These are phyloP conservation scores for Macrotus californicus DNA, from an alignment of 2,113 vertebrate genomes.

Conservation along the genomic window DNA sequence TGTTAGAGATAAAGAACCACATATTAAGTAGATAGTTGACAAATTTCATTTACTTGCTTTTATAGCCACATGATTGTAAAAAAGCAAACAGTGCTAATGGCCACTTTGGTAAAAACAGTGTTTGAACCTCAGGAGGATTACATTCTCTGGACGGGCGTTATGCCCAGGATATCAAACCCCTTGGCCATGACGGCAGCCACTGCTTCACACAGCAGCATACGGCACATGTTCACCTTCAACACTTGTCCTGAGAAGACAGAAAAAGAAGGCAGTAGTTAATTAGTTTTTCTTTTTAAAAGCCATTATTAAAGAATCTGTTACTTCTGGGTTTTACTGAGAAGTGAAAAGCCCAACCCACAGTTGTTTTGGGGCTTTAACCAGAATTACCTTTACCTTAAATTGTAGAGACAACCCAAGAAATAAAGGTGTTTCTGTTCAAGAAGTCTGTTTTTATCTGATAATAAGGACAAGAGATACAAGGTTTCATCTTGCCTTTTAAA, in stretches of 20 bases:
- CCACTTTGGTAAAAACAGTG: slow-evolving; percentile 71
- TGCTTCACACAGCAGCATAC: slow-evolving; percentile 94
- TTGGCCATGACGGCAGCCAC: slow-evolving; percentile 93
- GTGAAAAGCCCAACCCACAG: background rate
- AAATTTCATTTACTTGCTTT: slow-evolving; percentile 63
- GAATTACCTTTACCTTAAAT: background rate
- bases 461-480: background rate
- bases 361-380: background rate
- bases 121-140: slow-evolving; percentile 67
- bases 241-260: slow-evolving; percentile 85
- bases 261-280: background rate
- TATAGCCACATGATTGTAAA: slow-evolving; percentile 48
- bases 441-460: background rate
- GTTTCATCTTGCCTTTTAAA: background rate
- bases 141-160: slow-evolving; percentile 95
- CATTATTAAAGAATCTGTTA: background rate
- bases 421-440: background rate
- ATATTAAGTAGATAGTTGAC: background rate
- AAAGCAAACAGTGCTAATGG: slow-evolving; percentile 40
- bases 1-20: slow-evolving; percentile 26
- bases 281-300: background rate
- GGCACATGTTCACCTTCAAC: slow-evolving; percentile 95
- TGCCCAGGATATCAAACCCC: slow-evolving; percentile 93
- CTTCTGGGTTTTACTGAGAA: background rate
- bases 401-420: background rate